phyloP scores from a whole-genome alignment of 1,140 invertebrate species.

The Steinernema khuongi region DNA sequence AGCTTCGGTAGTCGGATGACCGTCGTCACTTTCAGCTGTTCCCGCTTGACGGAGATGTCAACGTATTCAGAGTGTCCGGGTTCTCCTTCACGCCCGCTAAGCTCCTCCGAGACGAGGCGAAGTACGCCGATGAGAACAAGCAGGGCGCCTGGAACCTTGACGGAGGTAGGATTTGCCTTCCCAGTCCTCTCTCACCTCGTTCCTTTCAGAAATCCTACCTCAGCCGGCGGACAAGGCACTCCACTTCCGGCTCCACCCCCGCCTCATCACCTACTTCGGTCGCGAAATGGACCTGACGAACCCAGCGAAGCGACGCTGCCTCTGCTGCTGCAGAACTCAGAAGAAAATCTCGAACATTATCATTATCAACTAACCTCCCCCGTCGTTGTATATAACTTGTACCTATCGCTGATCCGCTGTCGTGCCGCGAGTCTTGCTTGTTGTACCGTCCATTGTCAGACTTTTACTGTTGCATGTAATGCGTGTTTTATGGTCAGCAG shows the following conservation, averaged over 20 bases:
- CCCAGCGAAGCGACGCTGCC: constrained; percentile 41
- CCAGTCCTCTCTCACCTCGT: neutral
- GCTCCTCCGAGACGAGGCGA: constrained; percentile 22
- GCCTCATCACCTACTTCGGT: constrained; percentile 53
- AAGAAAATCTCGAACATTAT: constrained; percentile 36
- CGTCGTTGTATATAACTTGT: neutral
- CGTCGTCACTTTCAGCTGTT: constrained; percentile 45
- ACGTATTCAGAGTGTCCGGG: constrained; percentile 49
- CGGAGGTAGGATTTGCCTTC: constrained; percentile 35
- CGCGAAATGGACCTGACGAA: constrained; percentile 48
- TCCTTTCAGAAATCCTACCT: constrained; percentile 44
- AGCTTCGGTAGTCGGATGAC: neutral
- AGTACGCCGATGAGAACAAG: constrained; percentile 33
- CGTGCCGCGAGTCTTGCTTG: no score
- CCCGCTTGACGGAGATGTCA: constrained; percentile 36
- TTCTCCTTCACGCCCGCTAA: constrained; percentile 53
- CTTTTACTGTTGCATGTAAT: no score
- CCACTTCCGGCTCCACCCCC: constrained; percentile 49
- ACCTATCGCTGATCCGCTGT: no score
- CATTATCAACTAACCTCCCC: constrained; percentile 20
- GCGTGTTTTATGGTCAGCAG: no score
- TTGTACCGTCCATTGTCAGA: no score
- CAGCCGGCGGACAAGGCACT: constrained; percentile 46
- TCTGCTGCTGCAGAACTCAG: constrained; percentile 32
- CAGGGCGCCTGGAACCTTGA: constrained; percentile 57